Conservation (phyloP, 2,888 invertebrate genomes). For the Campoletis raptor region DNA sequence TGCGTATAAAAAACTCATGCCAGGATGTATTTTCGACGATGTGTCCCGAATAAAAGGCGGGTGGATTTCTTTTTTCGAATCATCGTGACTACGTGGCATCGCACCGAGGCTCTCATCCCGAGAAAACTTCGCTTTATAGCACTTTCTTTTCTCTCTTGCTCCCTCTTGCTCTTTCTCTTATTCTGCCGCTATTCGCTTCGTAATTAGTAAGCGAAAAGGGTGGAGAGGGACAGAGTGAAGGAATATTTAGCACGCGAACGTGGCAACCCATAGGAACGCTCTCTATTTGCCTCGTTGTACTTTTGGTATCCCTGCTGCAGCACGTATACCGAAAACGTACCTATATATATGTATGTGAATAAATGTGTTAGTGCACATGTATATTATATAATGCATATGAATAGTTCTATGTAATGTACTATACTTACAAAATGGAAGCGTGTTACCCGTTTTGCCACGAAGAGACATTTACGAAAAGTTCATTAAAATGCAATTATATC, state of each 20-base stretch:
- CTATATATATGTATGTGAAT: neutral
- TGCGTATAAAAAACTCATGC: constrained; percentile 48
- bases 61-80: constrained; percentile 30
- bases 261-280: constrained; percentile 40
- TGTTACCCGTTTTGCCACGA: constrained; percentile 11
- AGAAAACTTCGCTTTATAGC: constrained; percentile 22
- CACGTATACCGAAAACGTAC: constrained; percentile 17
- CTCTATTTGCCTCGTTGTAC: constrained; percentile 49
- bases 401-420: constrained; percentile 34
- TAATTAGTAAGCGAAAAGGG: constrained; percentile 55
- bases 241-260: constrained; percentile 58
- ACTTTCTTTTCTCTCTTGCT: constrained; percentile 1
- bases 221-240: constrained; percentile 19
- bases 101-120: constrained; percentile 30
- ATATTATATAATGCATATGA: constrained; percentile 7
- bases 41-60: constrained; percentile 59
- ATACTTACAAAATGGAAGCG: constrained; percentile 8
- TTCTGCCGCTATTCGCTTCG: constrained; percentile 51
- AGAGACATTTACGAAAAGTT: constrained; percentile 22
- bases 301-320: constrained; percentile 31
- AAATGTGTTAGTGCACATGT: neutral
- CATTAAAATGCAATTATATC: constrained; percentile 54
- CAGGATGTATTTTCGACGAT: constrained; percentile 32
- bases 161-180: constrained; percentile 3
- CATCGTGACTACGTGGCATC: constrained; percentile 17